These are phyloP conservation scores for Cairina moschata DNA, from an alignment of 2,113 vertebrate genomes.

Conservation along the genomic window DNA sequence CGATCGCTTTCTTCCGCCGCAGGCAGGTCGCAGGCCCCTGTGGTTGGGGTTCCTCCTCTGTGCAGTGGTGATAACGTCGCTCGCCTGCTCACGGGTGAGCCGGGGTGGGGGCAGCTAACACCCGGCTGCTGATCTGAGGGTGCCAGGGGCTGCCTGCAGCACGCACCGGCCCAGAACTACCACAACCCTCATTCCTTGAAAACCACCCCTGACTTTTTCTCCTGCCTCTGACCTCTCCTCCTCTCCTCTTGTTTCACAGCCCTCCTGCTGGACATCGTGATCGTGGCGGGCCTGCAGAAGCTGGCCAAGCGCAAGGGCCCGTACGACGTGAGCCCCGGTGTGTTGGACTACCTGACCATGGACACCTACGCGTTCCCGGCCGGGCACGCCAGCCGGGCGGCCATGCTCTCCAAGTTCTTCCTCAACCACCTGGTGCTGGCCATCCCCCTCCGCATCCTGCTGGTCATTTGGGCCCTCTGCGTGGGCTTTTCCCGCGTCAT, in stretches of 20 bases:
- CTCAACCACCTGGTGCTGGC: constrained; percentile 95
- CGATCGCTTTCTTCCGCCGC: not conserved
- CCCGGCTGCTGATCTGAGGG: not conserved
- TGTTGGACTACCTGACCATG: constrained; percentile 92
- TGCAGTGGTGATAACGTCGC: not conserved
- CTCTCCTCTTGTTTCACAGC: constrained; percentile 69
- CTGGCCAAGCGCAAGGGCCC: constrained; percentile 91
- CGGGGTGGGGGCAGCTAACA: not conserved
- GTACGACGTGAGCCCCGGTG: constrained; percentile 85
- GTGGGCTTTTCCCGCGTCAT: constrained; percentile 91
- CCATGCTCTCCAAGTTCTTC: constrained; percentile 96
- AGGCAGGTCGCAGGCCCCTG: fast-evolving
- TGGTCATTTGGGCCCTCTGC: constrained; percentile 93
- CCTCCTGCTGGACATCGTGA: constrained; percentile 90
- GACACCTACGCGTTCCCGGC: constrained; percentile 94
- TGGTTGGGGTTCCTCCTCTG: not conserved
- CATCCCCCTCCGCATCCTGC: constrained; percentile 89
- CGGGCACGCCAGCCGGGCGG: constrained; percentile 90
- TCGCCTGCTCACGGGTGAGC: not conserved
- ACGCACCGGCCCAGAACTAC: fast-evolving
- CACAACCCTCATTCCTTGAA: not conserved
- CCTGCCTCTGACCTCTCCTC: not conserved
- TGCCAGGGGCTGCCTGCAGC: not conserved
- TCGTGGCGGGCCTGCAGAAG: constrained; percentile 90
- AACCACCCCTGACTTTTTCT: not conserved